Percentiles rank a stretch among this genome's conserved stretches.
Evolutionary conservation across 30 jellyfish, hydroid and myxozoan genomes (phyloP).

Genomic region (Clytia hemisphaerica): DNA sequence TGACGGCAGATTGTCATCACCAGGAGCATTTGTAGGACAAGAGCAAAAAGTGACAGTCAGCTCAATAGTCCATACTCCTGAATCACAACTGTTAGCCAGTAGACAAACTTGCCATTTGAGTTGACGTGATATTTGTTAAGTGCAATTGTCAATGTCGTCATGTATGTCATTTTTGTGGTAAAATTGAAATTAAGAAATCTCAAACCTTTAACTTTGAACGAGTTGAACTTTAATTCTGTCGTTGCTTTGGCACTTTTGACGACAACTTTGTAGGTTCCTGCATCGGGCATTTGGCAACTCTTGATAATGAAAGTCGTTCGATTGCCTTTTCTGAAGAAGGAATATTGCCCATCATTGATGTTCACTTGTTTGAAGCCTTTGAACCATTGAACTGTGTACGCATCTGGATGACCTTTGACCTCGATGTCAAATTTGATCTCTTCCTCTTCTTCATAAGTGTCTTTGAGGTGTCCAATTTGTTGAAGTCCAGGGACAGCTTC

Average conservation of each 20-base stretch:
- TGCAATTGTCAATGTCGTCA: no score
- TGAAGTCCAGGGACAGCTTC: slow-evolving; percentile 10
- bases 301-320: slow-evolving; percentile 25
- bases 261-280: slow-evolving; percentile 65
- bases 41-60: no score
- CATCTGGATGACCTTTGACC: slow-evolving; percentile 30
- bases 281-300: slow-evolving; percentile 50
- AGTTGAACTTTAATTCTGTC: slow-evolving; percentile 42
- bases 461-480: slow-evolving; percentile 14
- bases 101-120: no score
- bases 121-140: no score
- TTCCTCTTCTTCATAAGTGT: slow-evolving; percentile 31
- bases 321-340: slow-evolving; percentile 28
- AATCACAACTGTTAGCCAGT: no score
- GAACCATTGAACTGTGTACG: slow-evolving; percentile 52
- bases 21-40: no score
- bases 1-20: no score
- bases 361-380: slow-evolving; percentile 49
- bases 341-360: slow-evolving; percentile 26
- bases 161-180: no score
- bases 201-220: no score
- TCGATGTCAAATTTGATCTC: slow-evolving; percentile 52
- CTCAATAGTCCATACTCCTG: no score
- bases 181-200: no score
- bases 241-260: slow-evolving; percentile 64